phyloP scores from a whole-genome alignment of 2,797 vertebrate species.

The Pangasius larnaudii region DNA sequence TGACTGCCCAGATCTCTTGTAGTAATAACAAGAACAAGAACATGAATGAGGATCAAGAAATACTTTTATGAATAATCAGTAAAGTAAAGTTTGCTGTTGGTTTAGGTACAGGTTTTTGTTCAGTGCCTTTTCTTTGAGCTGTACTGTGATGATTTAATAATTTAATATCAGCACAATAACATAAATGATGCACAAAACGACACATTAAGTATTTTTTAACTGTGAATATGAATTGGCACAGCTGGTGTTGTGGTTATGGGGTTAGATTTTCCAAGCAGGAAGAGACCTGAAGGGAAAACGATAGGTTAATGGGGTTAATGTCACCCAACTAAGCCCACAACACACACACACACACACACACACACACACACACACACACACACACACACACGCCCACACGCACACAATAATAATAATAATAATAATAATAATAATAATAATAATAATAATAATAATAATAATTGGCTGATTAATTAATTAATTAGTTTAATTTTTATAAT shows the following conservation, averaged over 20 bases:
- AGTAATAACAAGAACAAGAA: background rate
- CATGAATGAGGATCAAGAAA: background rate
- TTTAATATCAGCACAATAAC: slow-evolving; percentile 1
- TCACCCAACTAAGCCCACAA: slow-evolving; percentile 32
- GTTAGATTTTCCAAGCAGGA: slow-evolving; percentile 34
- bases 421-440: no score
- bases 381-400: slow-evolving; percentile 11
- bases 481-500: background rate
- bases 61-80: background rate
- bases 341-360: slow-evolving; percentile 15
- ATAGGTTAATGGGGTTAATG: slow-evolving; percentile 64
- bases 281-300: slow-evolving; percentile 34
- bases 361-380: slow-evolving; percentile 14
- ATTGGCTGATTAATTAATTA: no score
- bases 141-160: slow-evolving; percentile 9
- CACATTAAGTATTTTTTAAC: slow-evolving; percentile 23
- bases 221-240: slow-evolving; percentile 38
- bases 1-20: slow-evolving; percentile 31
- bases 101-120: slow-evolving; percentile 23
- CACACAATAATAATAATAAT: background rate
- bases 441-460: background rate
- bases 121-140: background rate
- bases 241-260: slow-evolving; percentile 35
- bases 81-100: background rate
- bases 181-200: slow-evolving; percentile 22